phyloP scores from a whole-genome alignment of 2,797 vertebrate species.

The Acanthurus leucopareius region DNA sequence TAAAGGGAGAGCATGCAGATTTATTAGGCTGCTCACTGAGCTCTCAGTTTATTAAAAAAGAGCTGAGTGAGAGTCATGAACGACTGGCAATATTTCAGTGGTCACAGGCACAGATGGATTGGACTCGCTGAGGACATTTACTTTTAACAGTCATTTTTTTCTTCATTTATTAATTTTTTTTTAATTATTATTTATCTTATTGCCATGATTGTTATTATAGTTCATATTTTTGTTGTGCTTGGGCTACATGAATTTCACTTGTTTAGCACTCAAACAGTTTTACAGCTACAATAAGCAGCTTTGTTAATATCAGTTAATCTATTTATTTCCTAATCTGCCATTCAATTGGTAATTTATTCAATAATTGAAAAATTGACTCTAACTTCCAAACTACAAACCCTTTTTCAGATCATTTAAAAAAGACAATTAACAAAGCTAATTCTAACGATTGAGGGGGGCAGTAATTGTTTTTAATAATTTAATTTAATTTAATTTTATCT shows the following conservation, averaged over 20 bases:
- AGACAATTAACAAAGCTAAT: too few relatives aligned
- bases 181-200: background rate
- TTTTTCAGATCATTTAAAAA: too few relatives aligned
- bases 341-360: background rate
- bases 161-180: background rate
- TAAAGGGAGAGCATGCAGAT: conserved; percentile 38
- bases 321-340: too few relatives aligned
- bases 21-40: conserved; percentile 52
- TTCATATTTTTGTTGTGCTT: background rate
- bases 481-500: too few relatives aligned
- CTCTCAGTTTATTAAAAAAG: conserved; percentile 44
- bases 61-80: conserved; percentile 15
- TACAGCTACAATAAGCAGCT: background rate
- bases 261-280: background rate
- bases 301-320: too few relatives aligned
- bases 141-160: background rate
- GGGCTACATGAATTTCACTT: background rate
- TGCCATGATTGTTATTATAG: background rate
- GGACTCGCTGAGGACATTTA: background rate
- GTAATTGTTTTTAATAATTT: too few relatives aligned
- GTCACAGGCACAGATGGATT: conserved; percentile 1
- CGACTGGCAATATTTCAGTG: conserved; percentile 2
- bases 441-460: too few relatives aligned
- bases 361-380: too few relatives aligned
- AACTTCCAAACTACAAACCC: too few relatives aligned